Conservation (phyloP, 1,140 invertebrate species). For the Listronotus oregonensis region DNA sequence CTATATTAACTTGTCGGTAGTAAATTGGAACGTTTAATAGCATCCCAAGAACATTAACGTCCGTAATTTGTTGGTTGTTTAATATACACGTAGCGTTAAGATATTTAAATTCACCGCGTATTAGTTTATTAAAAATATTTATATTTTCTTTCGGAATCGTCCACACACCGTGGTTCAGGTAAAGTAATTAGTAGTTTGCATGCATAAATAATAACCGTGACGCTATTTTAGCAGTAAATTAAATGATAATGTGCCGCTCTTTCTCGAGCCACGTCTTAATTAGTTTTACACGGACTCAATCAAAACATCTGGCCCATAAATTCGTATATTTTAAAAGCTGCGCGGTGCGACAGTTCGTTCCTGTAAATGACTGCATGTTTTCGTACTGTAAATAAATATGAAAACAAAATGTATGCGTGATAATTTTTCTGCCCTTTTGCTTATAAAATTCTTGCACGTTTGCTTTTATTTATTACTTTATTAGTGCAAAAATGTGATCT, state of each 20-base stretch:
- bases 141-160: conserved; percentile 35
- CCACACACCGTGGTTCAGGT: conserved; percentile 30
- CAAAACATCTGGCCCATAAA: conserved; percentile 47
- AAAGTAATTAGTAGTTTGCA: conserved; percentile 47
- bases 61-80: conserved; percentile 48
- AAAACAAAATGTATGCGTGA: too few relatives aligned
- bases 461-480: too few relatives aligned
- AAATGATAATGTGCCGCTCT: conserved; percentile 40
- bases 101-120: conserved; percentile 43
- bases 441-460: too few relatives aligned
- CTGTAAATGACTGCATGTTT: not conserved
- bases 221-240: conserved; percentile 43
- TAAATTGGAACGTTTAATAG: conserved; percentile 48
- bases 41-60: conserved; percentile 40
- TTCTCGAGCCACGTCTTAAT: conserved; percentile 40
- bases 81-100: conserved; percentile 47
- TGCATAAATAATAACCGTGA: conserved; percentile 43
- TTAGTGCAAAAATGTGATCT: too few relatives aligned
- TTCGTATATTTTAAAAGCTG: conserved; percentile 21
- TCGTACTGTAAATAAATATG: too few relatives aligned
- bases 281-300: conserved; percentile 45
- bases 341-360: not conserved
- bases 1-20: conserved; percentile 49
- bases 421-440: too few relatives aligned
- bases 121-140: conserved; percentile 49